phyloP scores from a whole-genome alignment of 2,888 invertebrate species.

The Catocala fraxini region DNA sequence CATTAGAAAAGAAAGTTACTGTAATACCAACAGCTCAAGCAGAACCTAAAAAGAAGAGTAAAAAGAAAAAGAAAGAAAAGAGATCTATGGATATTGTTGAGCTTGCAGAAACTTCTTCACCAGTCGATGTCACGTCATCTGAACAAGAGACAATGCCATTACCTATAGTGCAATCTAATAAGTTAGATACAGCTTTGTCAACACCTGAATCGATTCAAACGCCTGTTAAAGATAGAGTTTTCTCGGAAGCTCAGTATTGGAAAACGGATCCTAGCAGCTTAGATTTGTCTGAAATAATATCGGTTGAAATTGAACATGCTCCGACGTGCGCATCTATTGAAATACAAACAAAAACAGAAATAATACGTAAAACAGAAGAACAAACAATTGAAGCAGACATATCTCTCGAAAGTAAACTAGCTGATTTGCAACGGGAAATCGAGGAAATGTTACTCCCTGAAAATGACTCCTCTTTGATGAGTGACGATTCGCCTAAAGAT shows the following conservation, averaged over 20 bases:
- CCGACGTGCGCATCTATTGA: conserved; percentile 19
- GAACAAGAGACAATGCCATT: conserved; percentile 46
- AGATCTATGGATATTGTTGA: conserved; percentile 49
- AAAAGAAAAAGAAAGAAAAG: conserved; percentile 74
- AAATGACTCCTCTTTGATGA: conserved; percentile 76
- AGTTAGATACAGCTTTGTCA: conserved; percentile 61
- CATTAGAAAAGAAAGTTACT: conserved; percentile 32
- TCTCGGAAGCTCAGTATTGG: conserved; percentile 82
- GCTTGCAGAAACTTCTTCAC: conserved; percentile 43
- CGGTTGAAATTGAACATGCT: conserved; percentile 59
- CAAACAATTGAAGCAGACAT: conserved; percentile 72
- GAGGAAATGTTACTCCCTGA: conserved; percentile 83
- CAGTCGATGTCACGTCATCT: conserved; percentile 50
- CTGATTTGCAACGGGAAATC: conserved; percentile 82
- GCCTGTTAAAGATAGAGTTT: conserved; percentile 78
- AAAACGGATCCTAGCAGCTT: conserved; percentile 70
- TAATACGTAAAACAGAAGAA: conserved; percentile 34
- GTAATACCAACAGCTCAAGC: conserved; percentile 27
- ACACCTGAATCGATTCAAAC: conserved; percentile 79
- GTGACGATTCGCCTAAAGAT: conserved; percentile 73
- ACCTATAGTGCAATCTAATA: conserved; percentile 35
- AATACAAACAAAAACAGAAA: conserved; percentile 31
- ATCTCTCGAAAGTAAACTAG: conserved; percentile 82
- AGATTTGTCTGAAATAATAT: conserved; percentile 65
- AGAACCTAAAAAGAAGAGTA: conserved; percentile 68